Base-by-base conservation (phyloP, 2,888 invertebrate genomes). In the Himalopsyche kuldschensis region DNA sequence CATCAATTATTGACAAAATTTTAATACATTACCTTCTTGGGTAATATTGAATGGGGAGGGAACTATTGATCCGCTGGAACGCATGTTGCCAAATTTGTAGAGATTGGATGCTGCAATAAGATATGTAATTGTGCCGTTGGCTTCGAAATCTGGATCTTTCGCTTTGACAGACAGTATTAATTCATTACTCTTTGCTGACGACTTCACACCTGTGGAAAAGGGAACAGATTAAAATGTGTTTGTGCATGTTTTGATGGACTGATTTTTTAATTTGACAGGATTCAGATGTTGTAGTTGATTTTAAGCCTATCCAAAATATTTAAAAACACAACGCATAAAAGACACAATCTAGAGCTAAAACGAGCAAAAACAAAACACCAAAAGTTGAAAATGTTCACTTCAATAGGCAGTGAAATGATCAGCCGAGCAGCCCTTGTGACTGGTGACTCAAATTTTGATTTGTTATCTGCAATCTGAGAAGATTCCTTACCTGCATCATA, bases 11-110 rank as follows among this genome's bases (percentile, higher is more conserved):
- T 15, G 0, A 1, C 15, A 15, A 41, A 41, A 35, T 35, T 8
- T 8, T 10, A 35, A 8, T 11, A 81, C 3, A 10, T 80, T 90
- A 87, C 96, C 96, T 87, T 93, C 93, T 80, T 94, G 93, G 0
- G 94, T 94, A 5, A 96, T 94, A 86, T 95, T 95, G 88, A 97
- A 97, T 0, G 97, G 97, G 63, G 97, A 96, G 0, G 97, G 97
- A 27, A 97, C 95, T 27, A 97, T 96, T 0, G 97, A 97, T 0
- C 97, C 97, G 4, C 96, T 96, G 30, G 96, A 94, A 87, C 94
- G 93, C 32, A 93, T 93, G 0, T 95, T 95, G 0, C 95, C 95
- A 87, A 94, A 96, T 88, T 96, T 96, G 89, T 95, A 97, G 32
- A 97, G 90, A 89, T 96, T 95, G 0, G 97, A 96, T 0, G 96